These are phyloP conservation scores for Takifugu rubripes DNA, from an alignment of 2,797 vertebrate species.

Conservation along the genomic window DNA sequence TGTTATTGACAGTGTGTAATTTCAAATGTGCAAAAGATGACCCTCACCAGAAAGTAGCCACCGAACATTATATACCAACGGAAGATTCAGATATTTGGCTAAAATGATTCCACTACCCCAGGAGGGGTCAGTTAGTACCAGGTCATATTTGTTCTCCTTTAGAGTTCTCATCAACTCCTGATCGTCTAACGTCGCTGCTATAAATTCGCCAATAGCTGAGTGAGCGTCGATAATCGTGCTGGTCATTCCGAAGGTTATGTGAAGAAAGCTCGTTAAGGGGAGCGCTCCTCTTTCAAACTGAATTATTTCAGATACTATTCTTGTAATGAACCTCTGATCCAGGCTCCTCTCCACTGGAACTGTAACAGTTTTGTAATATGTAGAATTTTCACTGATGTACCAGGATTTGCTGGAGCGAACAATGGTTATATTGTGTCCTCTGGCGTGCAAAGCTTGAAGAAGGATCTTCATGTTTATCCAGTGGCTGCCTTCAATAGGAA, in stretches of 20 bases:
- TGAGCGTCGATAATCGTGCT: slow-evolving; percentile 6
- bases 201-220: neutral
- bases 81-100: slow-evolving; percentile 57
- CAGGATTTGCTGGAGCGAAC: slow-evolving; percentile 41
- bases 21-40: slow-evolving; percentile 38
- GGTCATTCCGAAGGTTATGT: slow-evolving; percentile 3
- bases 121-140: slow-evolving; percentile 50
- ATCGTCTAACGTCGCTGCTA: slow-evolving; percentile 26
- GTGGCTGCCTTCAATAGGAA: slow-evolving; percentile 60
- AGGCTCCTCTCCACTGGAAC: slow-evolving; percentile 29
- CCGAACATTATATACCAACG: slow-evolving; percentile 55
- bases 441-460: slow-evolving; percentile 47
- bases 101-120: slow-evolving; percentile 47
- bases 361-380: slow-evolving; percentile 25
- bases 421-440: slow-evolving; percentile 49
- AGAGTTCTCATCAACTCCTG: slow-evolving; percentile 31
- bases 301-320: fast-evolving
- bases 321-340: slow-evolving; percentile 7
- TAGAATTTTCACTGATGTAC: slow-evolving; percentile 42
- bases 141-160: slow-evolving; percentile 40
- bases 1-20: too few species aligned
- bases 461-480: slow-evolving; percentile 68
- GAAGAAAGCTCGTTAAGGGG: slow-evolving; percentile 9
- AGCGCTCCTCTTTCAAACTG: slow-evolving; percentile 24
- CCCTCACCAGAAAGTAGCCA: slow-evolving; percentile 38